Conservation (phyloP, 2,888 invertebrate species). For the Euzophera pinguis region DNA sequence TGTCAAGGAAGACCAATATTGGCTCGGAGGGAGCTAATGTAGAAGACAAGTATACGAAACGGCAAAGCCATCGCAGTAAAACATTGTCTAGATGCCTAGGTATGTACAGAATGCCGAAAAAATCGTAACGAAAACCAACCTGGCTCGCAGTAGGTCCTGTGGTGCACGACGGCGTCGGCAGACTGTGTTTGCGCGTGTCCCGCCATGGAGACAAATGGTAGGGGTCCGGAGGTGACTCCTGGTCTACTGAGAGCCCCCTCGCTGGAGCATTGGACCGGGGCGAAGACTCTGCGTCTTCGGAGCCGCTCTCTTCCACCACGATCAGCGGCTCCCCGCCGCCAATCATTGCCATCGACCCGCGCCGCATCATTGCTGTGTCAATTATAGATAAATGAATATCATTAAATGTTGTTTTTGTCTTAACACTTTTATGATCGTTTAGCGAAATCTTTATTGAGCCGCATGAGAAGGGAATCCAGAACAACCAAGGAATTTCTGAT, state of each 20-base stretch:
- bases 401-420: too few relatives aligned
- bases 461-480: too few relatives aligned
- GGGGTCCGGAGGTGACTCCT: slow-evolving; percentile 89
- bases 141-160: slow-evolving; percentile 93
- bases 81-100: too few relatives aligned
- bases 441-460: too few relatives aligned
- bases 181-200: slow-evolving; percentile 88
- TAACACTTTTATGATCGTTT: too few relatives aligned
- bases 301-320: slow-evolving; percentile 88
- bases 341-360: slow-evolving; percentile 82
- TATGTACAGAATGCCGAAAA: too few relatives aligned
- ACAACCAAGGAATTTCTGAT: too few relatives aligned
- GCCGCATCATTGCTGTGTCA: slow-evolving; percentile 80
- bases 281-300: slow-evolving; percentile 83
- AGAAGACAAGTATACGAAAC: too few relatives aligned
- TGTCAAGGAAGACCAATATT: too few relatives aligned
- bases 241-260: slow-evolving; percentile 83
- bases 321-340: slow-evolving; percentile 87
- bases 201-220: slow-evolving; percentile 91
- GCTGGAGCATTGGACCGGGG: slow-evolving; percentile 76
- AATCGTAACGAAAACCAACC: too few relatives aligned
- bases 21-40: too few relatives aligned
- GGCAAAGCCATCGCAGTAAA: too few relatives aligned
- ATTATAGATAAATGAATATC: neutral
- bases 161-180: slow-evolving; percentile 91